These are phyloP conservation scores for Cyphomyrus discorhynchus DNA, from an alignment of 2,113 vertebrate genomes.

Conservation along the genomic window DNA sequence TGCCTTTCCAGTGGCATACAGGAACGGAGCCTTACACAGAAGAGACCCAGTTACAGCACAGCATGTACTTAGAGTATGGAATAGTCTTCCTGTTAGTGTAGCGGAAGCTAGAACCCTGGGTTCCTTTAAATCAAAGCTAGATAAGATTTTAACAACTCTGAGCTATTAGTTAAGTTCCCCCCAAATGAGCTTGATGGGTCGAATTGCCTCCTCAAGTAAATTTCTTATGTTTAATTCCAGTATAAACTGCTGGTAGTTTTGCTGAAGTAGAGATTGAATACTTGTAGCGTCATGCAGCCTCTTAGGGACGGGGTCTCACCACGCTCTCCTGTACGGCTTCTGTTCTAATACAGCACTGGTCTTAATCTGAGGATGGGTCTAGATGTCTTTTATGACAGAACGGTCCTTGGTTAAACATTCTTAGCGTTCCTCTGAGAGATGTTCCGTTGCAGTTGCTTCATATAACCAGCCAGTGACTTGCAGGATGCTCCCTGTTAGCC, in stretches of 20 bases:
- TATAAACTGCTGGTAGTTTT: not conserved
- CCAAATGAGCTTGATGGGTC: too few relatives aligned
- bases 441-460: not conserved
- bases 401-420: not conserved
- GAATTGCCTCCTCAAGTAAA: too few relatives aligned
- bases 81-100: too few relatives aligned
- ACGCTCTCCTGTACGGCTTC: not conserved
- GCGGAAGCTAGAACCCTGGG: too few relatives aligned
- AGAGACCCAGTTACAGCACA: not conserved
- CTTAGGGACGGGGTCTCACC: not conserved
- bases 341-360: not conserved
- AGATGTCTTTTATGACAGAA: not conserved
- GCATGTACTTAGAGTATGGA: too few relatives aligned
- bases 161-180: too few relatives aligned
- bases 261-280: not conserved
- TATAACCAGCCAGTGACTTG: not conserved
- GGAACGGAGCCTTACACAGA: not conserved
- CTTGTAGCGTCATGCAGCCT: not conserved
- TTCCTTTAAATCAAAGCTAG: too few relatives aligned
- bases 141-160: too few relatives aligned
- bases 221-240: not conserved
- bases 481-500: not conserved
- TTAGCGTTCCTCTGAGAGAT: not conserved
- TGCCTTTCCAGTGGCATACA: not conserved
- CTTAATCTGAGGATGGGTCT: not conserved